Evolutionary conservation across 2,888 invertebrate species (phyloP).

Genomic region (Sarcophaga carnaria): DNA sequence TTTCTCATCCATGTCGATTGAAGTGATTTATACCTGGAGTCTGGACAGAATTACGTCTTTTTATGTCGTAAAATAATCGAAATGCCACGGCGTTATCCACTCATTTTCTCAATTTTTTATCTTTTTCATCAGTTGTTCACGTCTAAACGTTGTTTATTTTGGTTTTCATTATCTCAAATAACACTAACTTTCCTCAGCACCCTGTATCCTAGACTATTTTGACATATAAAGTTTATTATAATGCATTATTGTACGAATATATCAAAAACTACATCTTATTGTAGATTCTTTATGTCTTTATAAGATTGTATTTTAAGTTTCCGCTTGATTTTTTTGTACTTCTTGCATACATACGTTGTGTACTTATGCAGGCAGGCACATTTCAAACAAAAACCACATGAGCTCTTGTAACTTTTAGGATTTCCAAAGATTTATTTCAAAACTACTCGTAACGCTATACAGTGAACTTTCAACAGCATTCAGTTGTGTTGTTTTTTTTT

Average conservation of each 20-base stretch:
- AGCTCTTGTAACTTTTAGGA: constrained; percentile 61
- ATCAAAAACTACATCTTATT: constrained; percentile 50
- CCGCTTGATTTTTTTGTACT: neutral
- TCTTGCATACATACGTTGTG: neutral
- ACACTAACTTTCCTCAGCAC: neutral
- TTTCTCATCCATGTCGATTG: no score
- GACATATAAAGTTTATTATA: constrained; percentile 44
- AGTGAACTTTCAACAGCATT: constrained; percentile 59
- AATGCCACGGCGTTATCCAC: no score
- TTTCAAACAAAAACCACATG: constrained; percentile 57
- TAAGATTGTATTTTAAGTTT: constrained; percentile 25
- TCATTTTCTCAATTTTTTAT: no score
- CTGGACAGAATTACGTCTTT: no score
- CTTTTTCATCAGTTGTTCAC: no score
- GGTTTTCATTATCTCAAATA: neutral
- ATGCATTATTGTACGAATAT: constrained; percentile 41
- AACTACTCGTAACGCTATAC: constrained; percentile 40
- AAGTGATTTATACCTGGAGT: no score
- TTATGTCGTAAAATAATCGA: no score
- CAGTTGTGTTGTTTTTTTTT: neutral
- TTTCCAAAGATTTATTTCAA: constrained; percentile 64
- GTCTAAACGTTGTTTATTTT: no score
- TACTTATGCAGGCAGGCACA: constrained; percentile 13
- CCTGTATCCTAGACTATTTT: neutral
- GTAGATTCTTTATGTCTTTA: constrained; percentile 56